A percentile compares a stretch with the other conserved stretches of the same genome.
phyloP scores from a whole-genome alignment of 2,888 invertebrate genomes.

The Griposia aprilina region DNA sequence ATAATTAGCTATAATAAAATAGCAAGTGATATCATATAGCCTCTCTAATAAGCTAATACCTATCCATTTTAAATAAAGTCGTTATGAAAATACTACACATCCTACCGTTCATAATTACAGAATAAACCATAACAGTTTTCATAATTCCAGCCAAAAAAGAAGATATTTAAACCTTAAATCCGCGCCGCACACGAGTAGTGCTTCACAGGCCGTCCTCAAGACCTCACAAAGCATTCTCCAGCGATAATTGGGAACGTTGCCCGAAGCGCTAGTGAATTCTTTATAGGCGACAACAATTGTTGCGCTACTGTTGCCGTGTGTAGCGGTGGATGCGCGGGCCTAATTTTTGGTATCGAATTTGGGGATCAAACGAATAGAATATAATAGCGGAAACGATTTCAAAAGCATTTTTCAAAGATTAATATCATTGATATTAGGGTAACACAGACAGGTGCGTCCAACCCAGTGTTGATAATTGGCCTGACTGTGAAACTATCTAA shows the following conservation, averaged over 20 bases:
- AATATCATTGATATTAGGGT: background rate
- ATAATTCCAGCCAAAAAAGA: constrained; percentile 31
- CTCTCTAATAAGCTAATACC: too few species aligned
- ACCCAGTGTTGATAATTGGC: background rate
- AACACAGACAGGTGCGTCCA: background rate
- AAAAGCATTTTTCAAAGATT: background rate
- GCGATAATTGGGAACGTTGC: constrained; percentile 63
- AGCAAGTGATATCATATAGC: too few species aligned
- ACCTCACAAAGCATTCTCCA: constrained; percentile 58
- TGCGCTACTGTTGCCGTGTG: constrained; percentile 29
- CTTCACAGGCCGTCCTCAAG: constrained; percentile 35
- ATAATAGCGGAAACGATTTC: background rate
- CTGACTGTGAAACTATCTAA: background rate
- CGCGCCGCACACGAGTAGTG: constrained; percentile 22
- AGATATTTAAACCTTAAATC: constrained; percentile 39
- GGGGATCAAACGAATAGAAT: background rate
- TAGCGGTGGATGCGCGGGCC: background rate
- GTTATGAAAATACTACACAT: background rate
- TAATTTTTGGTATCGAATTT: background rate
- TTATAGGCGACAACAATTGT: constrained; percentile 37
- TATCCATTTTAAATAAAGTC: too few species aligned
- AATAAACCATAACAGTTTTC: background rate
- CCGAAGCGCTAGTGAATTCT: constrained; percentile 59
- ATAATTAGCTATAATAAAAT: too few species aligned
- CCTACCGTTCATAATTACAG: constrained; percentile 14